Evolutionary conservation across 1,140 invertebrate species (phyloP), one percentile per base, ranked within the genome.

Genomic region (Catajapyx aquilonaris): DNA sequence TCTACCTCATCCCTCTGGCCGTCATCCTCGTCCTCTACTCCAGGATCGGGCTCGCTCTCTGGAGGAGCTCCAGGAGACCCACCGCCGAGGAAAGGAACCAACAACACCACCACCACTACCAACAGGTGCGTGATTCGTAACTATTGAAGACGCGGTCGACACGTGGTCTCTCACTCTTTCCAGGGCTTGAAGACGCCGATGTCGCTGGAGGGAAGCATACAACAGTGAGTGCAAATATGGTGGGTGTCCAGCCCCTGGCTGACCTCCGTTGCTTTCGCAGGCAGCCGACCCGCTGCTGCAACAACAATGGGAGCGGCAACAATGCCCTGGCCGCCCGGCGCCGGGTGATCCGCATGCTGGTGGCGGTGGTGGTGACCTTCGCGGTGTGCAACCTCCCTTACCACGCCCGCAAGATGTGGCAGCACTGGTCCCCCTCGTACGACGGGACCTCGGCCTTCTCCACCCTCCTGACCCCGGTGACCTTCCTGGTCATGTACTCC

Each of bases 311-410:
- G 19, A 20, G 28, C 41, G 16, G 20, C 17, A 17, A 20, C 44
- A 4, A n/a, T n/a, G 48, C 51, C 1, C 35, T 55, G 5, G 41
- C 45, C 9, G 49, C 55, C 13, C 41, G 61, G 17, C 44, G 56
- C 2, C 50, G 52, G 30, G 60, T 66, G 5, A 58, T 59, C 38
- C 69, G 77, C 34, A 78, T 88, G 67, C 61, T 88, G 17, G 73
- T 87, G 18, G 72, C 80, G 3, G 74, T 86, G 9, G 76, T 85
- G 5, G 56, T 78, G 23, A 74, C 76, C 33, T 88, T 88, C 53
- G 79, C 78, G 2, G 43, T 84, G 9, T 86, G 81, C 59, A 83
- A 86, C 54, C 55, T 86, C 17, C 81, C 81, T 1, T 76, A 79
- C 54, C 81, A 86, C 57, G 72, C 74, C 1, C 63, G 80, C 9